Conservation (phyloP, 1,140 invertebrate genomes). For the Bacillus rossius region DNA sequence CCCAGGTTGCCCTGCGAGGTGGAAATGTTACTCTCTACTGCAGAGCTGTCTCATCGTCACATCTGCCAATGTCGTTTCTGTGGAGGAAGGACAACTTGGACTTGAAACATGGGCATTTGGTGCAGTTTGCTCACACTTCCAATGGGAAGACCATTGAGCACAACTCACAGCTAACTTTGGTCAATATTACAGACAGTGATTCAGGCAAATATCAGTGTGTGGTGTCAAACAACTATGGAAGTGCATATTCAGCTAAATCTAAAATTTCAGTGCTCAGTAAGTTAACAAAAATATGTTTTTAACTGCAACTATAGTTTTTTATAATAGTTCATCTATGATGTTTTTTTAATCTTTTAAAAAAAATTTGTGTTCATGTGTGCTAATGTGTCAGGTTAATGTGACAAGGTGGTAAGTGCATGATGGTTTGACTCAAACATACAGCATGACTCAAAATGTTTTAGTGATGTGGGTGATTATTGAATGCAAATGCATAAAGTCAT, state of each 20-base stretch:
- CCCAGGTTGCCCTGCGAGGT: constrained; percentile 77
- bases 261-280: constrained; percentile 77
- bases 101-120: constrained; percentile 37
- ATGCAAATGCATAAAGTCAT: no score
- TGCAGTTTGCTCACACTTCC: constrained; percentile 28
- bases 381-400: no score
- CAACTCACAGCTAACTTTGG: constrained; percentile 63
- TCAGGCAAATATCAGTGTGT: constrained; percentile 91
- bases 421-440: no score
- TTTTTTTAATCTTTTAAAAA: no score
- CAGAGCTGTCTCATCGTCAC: constrained; percentile 59
- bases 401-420: no score
- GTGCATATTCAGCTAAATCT: constrained; percentile 81
- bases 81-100: constrained; percentile 90
- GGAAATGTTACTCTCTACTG: constrained; percentile 77
- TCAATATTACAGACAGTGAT: constrained; percentile 65
- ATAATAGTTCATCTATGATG: no score
- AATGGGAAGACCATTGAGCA: constrained; percentile 29
- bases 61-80: constrained; percentile 63
- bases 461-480: no score
- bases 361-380: no score
- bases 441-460: no score
- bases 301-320: no score
- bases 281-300: constrained; percentile 24
- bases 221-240: constrained; percentile 83